Conservation (phyloP, 2,797 vertebrate species). For the Champsocephalus gunnari region DNA sequence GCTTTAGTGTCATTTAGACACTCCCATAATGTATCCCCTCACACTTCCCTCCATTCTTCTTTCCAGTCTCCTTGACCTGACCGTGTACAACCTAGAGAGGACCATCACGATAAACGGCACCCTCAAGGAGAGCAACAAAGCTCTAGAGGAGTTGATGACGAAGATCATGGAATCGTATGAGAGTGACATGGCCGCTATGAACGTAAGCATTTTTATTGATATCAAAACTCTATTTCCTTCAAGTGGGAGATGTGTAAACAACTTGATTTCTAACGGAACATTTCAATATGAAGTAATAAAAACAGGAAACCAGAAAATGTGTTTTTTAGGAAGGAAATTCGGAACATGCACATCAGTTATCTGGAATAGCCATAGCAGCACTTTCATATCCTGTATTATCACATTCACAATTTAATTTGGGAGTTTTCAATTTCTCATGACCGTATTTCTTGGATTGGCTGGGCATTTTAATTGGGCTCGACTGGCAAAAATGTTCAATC, state of each 20-base stretch:
- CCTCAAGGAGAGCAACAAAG: slow-evolving; percentile 91
- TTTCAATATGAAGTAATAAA: not conserved
- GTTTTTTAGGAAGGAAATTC: not conserved
- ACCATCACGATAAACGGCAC: slow-evolving; percentile 96
- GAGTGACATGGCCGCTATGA: slow-evolving; percentile 98
- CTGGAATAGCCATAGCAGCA: not conserved
- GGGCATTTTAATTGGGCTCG: too few relatives aligned
- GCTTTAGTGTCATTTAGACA: not conserved
- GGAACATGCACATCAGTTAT: not conserved
- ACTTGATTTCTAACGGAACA: not conserved
- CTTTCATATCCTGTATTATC: slow-evolving; percentile 9
- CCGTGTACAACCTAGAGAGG: slow-evolving; percentile 96
- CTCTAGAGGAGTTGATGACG: slow-evolving; percentile 98
- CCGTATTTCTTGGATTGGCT: too few relatives aligned
- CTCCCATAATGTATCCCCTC: not conserved
- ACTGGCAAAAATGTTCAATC: too few relatives aligned
- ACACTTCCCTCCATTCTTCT: not conserved
- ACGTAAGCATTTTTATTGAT: slow-evolving; percentile 84
- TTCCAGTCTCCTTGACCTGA: slow-evolving; percentile 94
- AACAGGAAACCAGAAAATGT: not conserved
- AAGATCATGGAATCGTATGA: slow-evolving; percentile 98
- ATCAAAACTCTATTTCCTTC: not conserved
- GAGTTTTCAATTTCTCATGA: too few relatives aligned
- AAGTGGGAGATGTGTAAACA: not conserved
- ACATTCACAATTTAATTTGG: too few relatives aligned